These are phyloP conservation scores for Gephyroberyx darwinii DNA, from an alignment of 2,797 vertebrate species.

Conservation along the genomic window DNA sequence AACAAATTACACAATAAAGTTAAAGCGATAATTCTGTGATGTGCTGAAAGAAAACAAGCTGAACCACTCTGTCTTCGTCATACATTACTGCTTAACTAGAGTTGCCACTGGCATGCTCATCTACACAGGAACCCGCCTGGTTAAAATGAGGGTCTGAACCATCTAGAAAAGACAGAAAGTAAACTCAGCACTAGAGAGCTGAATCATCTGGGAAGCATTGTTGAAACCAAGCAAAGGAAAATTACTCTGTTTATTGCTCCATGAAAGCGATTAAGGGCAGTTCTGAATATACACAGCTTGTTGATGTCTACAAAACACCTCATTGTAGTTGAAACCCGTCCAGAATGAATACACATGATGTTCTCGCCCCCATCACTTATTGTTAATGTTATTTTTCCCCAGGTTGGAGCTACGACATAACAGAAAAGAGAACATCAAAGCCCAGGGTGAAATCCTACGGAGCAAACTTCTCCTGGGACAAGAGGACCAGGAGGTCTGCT, in stretches of 20 bases:
- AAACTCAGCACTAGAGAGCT: constrained; percentile 41
- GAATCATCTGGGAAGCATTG: constrained; percentile 69
- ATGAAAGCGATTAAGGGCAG: constrained; percentile 67
- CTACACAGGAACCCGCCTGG: background rate
- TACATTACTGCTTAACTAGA: background rate
- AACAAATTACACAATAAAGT: constrained; percentile 19
- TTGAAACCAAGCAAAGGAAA: constrained; percentile 67
- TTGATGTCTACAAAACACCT: constrained; percentile 69
- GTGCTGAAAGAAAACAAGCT: constrained; percentile 2
- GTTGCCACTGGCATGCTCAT: background rate
- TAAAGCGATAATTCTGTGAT: constrained; percentile 7
- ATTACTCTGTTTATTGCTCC: constrained; percentile 72
- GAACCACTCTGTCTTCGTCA: background rate
- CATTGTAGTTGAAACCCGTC: constrained; percentile 59
- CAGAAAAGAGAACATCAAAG: constrained; percentile 90
- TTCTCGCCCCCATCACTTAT: constrained; percentile 58
- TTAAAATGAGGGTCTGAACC: background rate
- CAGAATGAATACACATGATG: constrained; percentile 64
- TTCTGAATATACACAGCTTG: constrained; percentile 70
- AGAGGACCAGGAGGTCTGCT: constrained; percentile 94
- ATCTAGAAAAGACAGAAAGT: constrained; percentile 23
- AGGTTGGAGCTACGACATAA: constrained; percentile 96
- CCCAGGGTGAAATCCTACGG: constrained; percentile 96
- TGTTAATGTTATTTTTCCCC: constrained; percentile 57
- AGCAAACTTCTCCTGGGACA: constrained; percentile 98